A percentile compares a stretch with the other conserved stretches of the same genome.
phyloP scores from a whole-genome alignment of 1,140 invertebrate genomes.

The Asbolus verrucosus region DNA sequence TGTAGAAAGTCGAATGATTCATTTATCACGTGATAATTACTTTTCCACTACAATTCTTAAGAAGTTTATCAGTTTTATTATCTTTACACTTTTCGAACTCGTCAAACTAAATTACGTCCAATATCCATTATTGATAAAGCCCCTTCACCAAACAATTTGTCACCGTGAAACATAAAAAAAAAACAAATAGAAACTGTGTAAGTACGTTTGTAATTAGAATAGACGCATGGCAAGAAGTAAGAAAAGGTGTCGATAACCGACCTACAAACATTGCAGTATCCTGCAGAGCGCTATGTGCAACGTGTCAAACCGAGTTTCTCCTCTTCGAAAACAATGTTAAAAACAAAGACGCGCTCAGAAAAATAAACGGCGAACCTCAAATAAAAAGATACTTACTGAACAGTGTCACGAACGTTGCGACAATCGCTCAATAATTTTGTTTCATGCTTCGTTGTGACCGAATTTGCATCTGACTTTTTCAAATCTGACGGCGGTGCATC shows the following conservation, averaged over 20 bases:
- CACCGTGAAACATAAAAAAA: too few species aligned
- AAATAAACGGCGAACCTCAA: too few species aligned
- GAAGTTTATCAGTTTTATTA: conserved; percentile 32
- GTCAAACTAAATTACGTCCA: conserved; percentile 26
- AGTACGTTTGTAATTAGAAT: conserved; percentile 10
- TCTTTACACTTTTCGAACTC: conserved; percentile 30
- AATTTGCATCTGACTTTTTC: conserved; percentile 15
- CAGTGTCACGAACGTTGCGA: too few species aligned
- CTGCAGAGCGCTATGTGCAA: neutral
- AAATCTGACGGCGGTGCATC: too few species aligned
- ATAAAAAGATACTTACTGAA: too few species aligned
- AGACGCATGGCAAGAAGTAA: conserved; percentile 32
- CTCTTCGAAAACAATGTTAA: neutral
- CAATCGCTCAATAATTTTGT: too few species aligned
- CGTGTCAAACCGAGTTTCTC: neutral
- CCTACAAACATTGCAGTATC: conserved; percentile 25
- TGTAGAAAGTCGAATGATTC: conserved; percentile 34
- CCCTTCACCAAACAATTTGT: too few species aligned
- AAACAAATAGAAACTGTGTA: conserved; percentile 32
- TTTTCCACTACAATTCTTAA: conserved; percentile 34
- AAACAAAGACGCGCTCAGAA: too few species aligned
- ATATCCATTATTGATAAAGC: conserved; percentile 31
- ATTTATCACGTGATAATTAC: conserved; percentile 43
- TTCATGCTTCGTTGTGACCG: conserved; percentile 5
- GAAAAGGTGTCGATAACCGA: conserved; percentile 41